Evolutionary conservation across 2,888 invertebrate species (phyloP).

Genomic region (Aphidoletes aphidimyza): DNA sequence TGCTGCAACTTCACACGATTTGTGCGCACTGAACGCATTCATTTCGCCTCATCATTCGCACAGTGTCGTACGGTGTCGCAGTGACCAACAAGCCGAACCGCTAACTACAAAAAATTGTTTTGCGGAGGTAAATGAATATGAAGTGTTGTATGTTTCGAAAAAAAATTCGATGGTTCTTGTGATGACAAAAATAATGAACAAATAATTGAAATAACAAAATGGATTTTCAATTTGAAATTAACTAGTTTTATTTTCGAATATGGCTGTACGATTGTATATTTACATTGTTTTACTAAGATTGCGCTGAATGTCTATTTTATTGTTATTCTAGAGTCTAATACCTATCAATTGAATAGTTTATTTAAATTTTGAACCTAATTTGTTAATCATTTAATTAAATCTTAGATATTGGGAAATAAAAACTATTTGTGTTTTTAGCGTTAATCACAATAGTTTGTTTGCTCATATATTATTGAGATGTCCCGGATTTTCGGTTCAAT

Average conservation of each 20-base stretch:
- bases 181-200: too few relatives aligned
- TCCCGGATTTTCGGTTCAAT: too few relatives aligned
- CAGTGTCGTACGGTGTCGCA: too few relatives aligned
- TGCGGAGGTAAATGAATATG: too few relatives aligned
- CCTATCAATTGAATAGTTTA: neutral
- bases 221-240: neutral
- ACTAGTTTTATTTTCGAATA: neutral
- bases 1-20: conserved; percentile 30
- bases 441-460: neutral
- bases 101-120: too few relatives aligned
- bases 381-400: too few relatives aligned
- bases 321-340: neutral
- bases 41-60: neutral
- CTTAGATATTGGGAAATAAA: too few relatives aligned
- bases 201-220: neutral
- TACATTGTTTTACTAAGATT: neutral
- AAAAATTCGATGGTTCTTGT: too few relatives aligned
- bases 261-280: neutral
- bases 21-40: conserved; percentile 14
- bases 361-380: too few relatives aligned
- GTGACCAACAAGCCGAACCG: too few relatives aligned
- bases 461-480: neutral
- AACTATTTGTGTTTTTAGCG: neutral
- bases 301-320: neutral
- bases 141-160: too few relatives aligned